phyloP scores from a whole-genome alignment of 1,140 invertebrate genomes.

The Antheraea mylitta region DNA sequence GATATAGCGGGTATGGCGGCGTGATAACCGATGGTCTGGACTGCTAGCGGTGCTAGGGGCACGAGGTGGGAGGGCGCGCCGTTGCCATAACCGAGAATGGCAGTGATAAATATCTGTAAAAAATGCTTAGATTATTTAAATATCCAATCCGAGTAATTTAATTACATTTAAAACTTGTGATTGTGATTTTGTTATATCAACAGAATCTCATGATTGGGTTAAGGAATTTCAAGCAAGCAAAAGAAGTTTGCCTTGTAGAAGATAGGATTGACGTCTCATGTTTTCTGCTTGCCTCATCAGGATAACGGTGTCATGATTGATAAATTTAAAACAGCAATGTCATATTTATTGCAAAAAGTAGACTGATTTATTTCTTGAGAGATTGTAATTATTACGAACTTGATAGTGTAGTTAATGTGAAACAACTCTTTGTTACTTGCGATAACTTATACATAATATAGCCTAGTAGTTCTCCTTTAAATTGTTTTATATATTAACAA shows the following conservation, averaged over 20 bases:
- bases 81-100: slow-evolving; percentile 48
- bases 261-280: too few species aligned
- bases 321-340: background rate
- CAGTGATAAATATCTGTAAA: slow-evolving; percentile 48
- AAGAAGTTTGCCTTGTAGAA: too few species aligned
- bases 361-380: background rate
- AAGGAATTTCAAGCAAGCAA: too few species aligned
- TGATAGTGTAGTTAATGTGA: background rate
- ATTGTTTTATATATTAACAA: background rate
- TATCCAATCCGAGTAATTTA: too few species aligned
- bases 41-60: slow-evolving; percentile 9
- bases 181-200: too few species aligned
- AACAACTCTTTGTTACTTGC: background rate
- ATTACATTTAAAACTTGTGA: too few species aligned
- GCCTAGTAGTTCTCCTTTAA: background rate
- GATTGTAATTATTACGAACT: background rate
- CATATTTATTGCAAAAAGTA: background rate
- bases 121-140: background rate
- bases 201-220: too few species aligned
- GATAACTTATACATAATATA: background rate
- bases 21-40: slow-evolving; percentile 23
- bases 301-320: background rate
- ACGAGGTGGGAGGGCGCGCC: slow-evolving; percentile 38
- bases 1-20: slow-evolving; percentile 40
- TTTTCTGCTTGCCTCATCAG: background rate